A percentile compares a stretch with the other conserved stretches of the same genome.
Evolutionary conservation across 2,113 vertebrate species (phyloP).

Genomic region (Speoplatyrhinus poulsoni): DNA sequence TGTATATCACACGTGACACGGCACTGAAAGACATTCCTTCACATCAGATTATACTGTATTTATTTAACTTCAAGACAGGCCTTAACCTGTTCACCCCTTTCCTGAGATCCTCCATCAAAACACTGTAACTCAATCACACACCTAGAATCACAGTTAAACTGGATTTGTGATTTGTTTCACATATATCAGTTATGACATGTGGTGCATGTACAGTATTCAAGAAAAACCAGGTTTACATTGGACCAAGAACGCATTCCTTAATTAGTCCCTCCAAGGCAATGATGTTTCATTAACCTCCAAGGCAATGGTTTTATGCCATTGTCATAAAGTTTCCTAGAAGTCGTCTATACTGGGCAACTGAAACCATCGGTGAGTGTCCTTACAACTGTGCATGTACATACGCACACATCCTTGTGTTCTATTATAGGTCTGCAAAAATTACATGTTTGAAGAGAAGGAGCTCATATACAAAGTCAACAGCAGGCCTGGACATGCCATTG

Average conservation of each 20-base stretch:
- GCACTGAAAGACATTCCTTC: conserved; percentile 57
- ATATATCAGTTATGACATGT: conserved; percentile 11
- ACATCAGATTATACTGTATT: conserved; percentile 46
- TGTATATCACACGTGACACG: conserved; percentile 45
- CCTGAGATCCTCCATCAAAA: conserved; percentile 23
- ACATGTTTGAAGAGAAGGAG: not conserved
- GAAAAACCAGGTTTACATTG: conserved; percentile 8
- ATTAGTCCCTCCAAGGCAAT: not conserved
- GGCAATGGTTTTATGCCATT: not conserved
- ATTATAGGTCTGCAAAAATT: not conserved
- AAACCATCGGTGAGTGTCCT: no score
- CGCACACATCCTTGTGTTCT: conserved; percentile 2
- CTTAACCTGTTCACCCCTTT: conserved; percentile 51
- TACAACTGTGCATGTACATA: no score
- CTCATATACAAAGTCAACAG: conserved; percentile 15
- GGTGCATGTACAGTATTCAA: not conserved
- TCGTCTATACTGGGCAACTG: no score
- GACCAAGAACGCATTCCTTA: not conserved
- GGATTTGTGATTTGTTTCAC: conserved; percentile 23
- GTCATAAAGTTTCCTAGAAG: not conserved
- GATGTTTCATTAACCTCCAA: not conserved
- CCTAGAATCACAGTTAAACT: conserved; percentile 23
- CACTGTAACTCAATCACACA: conserved; percentile 36
- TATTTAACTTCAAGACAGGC: conserved; percentile 52
- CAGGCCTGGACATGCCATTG: conserved; percentile 44